phyloP scores from a whole-genome alignment of 2,113 vertebrate genomes.

The Butastur rufipennis region DNA sequence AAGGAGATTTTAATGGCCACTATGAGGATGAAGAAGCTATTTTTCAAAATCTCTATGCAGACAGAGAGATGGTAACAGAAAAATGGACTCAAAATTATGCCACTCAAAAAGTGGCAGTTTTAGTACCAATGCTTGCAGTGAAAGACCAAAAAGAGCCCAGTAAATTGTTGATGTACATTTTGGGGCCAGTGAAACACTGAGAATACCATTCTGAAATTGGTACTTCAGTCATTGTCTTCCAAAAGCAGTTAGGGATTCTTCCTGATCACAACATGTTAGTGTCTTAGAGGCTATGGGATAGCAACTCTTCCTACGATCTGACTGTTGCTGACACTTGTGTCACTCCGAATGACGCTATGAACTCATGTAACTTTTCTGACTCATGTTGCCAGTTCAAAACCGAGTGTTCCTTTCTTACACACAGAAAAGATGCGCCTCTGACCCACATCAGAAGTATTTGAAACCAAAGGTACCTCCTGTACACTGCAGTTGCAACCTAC shows the following conservation, averaged over 20 bases:
- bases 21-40: not conserved
- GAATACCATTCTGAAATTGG: not conserved
- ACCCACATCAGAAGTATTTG: not conserved
- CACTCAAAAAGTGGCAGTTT: not conserved
- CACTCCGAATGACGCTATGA: not conserved
- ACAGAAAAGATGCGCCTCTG: not conserved
- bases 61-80: not conserved
- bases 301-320: not conserved
- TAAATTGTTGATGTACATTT: not conserved
- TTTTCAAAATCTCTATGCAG: not conserved
- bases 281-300: not conserved
- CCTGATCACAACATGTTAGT: not conserved
- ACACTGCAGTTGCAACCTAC: not conserved
- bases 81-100: not conserved
- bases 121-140: not conserved
- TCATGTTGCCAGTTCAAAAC: not conserved
- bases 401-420: not conserved
- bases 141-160: not conserved
- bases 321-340: not conserved
- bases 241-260: not conserved
- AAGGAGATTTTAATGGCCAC: not conserved
- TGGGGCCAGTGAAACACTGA: not conserved
- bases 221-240: not conserved
- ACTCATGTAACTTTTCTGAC: not conserved
- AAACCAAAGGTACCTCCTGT: not conserved